Evolutionary conservation across 1,140 invertebrate genomes (phyloP), one percentile per base, ranked within the genome.

Genomic region (Drosophila lacteicornis): DNA sequence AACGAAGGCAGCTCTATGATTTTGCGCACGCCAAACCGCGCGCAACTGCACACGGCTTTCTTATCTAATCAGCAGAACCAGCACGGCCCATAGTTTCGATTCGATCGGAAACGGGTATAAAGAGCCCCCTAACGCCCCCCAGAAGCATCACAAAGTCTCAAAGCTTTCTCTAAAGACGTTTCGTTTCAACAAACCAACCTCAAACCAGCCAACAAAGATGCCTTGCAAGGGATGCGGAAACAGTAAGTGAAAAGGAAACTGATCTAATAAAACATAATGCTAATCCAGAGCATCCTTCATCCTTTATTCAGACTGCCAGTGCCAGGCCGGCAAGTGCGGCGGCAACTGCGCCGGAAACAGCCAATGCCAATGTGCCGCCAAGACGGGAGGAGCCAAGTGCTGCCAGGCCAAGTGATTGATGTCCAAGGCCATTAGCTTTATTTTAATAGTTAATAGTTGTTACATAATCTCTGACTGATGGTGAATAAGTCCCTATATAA

Each of bases 171-270:
- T 19, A 11, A 13, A 55, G 15, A 30, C n/a, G 27, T 40, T 49
- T 51, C 15, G 17, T 6, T 17, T 38, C 6, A 27, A 50, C 19
- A 46, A 43, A 60, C 17, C 13, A 53, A 56, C 13, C 4, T 25
- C 33, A 25, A 56, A 55, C 22, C 22, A 47, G 3, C 8, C n/a
- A 47, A 49, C 9, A 82, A 56, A 82, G 43, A 82, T 86, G 82
- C 83, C 83, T 80, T 86, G 82, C 83, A 87, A 87, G 61, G 79
- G 83, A 86, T 86, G 83, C 56, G 83, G 82, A 86, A 86, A 86
- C 27, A 87, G 83, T 82, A 43, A 86, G 82, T 87, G 25, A 2
- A 25, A 46, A 5, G 3, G 1, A 42, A 11, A 49, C 33, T 2
- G 0, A 40, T 12, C 7, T 12, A 22, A 42, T 50, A 22, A 36